Conservation (phyloP, 2,113 vertebrate genomes). For the Nibea albiflora region DNA sequence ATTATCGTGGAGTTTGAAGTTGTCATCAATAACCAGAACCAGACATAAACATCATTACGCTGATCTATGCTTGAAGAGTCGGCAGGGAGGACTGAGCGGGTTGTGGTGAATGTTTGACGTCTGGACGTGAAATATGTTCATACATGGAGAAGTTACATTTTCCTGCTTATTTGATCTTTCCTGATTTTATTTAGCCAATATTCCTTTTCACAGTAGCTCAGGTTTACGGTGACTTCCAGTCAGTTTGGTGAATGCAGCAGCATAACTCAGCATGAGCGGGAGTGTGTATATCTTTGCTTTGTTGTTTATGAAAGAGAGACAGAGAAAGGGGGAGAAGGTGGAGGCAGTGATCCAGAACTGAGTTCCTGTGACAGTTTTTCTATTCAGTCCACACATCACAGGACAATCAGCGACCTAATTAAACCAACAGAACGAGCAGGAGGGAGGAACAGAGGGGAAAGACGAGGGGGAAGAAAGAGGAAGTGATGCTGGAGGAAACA, state of each 20-base stretch:
- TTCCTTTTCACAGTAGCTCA: background rate
- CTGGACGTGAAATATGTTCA: background rate
- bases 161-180: background rate
- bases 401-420: conserved; percentile 75
- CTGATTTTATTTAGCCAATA: background rate
- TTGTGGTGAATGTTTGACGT: too few species aligned
- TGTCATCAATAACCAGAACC: too few species aligned
- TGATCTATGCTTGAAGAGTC: too few species aligned
- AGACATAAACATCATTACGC: too few species aligned
- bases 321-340: conserved; percentile 34
- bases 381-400: conserved; percentile 68
- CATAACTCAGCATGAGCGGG: conserved; percentile 1
- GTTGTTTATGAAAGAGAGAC: conserved; percentile 36
- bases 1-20: too few species aligned
- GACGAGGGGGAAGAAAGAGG: conserved; percentile 8
- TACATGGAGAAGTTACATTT: background rate
- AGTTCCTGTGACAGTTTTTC: conserved; percentile 74
- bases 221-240: conserved; percentile 15
- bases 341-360: conserved; percentile 73
- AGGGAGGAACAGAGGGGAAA: background rate
- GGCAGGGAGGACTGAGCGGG: too few species aligned
- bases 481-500: conserved; percentile 25
- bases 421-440: conserved; percentile 58
- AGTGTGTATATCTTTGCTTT: conserved; percentile 20
- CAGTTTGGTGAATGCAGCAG: conserved; percentile 10